These are phyloP conservation scores for Gnatocerus cornutus DNA, from an alignment of 2,888 invertebrate genomes.

Conservation along the genomic window DNA sequence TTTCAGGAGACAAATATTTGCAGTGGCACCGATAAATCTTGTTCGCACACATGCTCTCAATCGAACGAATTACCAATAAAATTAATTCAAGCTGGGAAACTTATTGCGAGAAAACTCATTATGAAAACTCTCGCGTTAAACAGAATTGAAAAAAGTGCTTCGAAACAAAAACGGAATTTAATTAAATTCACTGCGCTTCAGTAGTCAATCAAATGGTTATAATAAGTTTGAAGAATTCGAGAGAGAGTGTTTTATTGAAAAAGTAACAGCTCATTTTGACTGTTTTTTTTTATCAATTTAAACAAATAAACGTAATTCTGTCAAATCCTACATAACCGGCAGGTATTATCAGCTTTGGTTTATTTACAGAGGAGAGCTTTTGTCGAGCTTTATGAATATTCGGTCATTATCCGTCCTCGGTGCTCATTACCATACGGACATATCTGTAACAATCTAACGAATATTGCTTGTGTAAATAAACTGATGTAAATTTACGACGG, in stretches of 20 bases:
- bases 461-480: conserved; percentile 27
- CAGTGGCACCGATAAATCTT: neutral
- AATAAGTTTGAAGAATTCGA: too few relatives aligned
- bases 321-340: neutral
- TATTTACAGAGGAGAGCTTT: conserved; percentile 10
- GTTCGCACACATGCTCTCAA: neutral
- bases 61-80: neutral
- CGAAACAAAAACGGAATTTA: too few relatives aligned
- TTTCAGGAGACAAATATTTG: conserved; percentile 36
- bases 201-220: too few relatives aligned
- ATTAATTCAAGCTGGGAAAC: neutral
- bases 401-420: conserved; percentile 5
- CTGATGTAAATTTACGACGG: conserved; percentile 16
- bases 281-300: neutral
- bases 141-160: too few relatives aligned
- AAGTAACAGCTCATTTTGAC: too few relatives aligned
- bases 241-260: too few relatives aligned
- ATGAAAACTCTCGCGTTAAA: too few relatives aligned
- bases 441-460: conserved; percentile 14
- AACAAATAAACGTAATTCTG: neutral
- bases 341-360: conserved; percentile 8
- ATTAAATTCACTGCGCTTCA: too few relatives aligned
- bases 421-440: conserved; percentile 9
- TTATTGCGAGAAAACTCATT: neutral
- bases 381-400: conserved; percentile 18